These are phyloP conservation scores for Bombyx mori DNA, from an alignment of 1,140 invertebrate species.

Conservation along the genomic window DNA sequence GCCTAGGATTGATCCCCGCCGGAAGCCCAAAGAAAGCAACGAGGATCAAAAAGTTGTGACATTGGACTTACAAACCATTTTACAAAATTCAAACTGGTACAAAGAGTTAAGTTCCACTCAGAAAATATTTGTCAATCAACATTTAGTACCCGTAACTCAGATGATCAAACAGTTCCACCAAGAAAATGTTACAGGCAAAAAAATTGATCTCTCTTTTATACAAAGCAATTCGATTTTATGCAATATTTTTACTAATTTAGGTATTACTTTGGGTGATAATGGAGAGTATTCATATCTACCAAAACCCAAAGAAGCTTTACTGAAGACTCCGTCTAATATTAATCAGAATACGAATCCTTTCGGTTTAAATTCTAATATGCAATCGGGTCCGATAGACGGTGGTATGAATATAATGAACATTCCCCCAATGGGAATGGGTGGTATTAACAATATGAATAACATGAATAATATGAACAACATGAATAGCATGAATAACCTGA, in stretches of 20 bases:
- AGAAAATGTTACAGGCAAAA: slow-evolving; percentile 65
- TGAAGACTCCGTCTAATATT: slow-evolving; percentile 63
- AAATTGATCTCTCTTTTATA: slow-evolving; percentile 68
- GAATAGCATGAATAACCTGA: slow-evolving; percentile 25
- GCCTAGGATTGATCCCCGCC: slow-evolving; percentile 69
- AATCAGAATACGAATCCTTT: slow-evolving; percentile 53
- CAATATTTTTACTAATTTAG: slow-evolving; percentile 72
- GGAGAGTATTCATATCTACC: slow-evolving; percentile 70
- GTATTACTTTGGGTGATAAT: slow-evolving; percentile 69
- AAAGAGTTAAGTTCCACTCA: slow-evolving; percentile 77
- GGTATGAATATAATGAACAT: slow-evolving; percentile 61
- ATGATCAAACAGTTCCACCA: slow-evolving; percentile 73
- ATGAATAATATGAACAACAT: no score
- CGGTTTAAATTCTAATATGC: slow-evolving; percentile 48
- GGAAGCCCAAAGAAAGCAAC: slow-evolving; percentile 66
- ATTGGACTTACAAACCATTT: slow-evolving; percentile 71
- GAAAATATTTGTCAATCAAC: slow-evolving; percentile 78
- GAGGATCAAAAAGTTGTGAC: slow-evolving; percentile 57
- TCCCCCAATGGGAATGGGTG: slow-evolving; percentile 59
- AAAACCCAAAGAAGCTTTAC: slow-evolving; percentile 56
- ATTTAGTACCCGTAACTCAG: slow-evolving; percentile 73
- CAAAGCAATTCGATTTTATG: slow-evolving; percentile 67
- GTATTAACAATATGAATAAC: slow-evolving; percentile 38
- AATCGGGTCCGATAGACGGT: slow-evolving; percentile 38
- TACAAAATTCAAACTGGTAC: slow-evolving; percentile 77